phyloP scores from a whole-genome alignment of 2,113 vertebrate genomes.

The Psilopogon haemacephalus region DNA sequence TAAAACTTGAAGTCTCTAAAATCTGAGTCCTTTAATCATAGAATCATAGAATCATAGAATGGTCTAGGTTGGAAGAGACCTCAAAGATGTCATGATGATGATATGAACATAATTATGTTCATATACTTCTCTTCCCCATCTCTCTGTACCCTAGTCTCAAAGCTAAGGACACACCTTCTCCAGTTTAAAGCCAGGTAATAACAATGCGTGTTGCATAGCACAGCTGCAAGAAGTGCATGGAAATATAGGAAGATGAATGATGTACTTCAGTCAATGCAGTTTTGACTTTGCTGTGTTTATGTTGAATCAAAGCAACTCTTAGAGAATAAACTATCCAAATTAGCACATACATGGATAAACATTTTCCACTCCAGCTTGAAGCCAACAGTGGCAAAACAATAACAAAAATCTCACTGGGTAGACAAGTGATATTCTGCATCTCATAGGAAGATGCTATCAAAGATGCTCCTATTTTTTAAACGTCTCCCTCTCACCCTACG shows the following conservation, averaged over 20 bases:
- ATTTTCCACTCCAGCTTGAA: background rate
- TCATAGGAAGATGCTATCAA: background rate
- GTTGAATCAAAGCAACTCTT: background rate
- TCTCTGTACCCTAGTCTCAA: background rate
- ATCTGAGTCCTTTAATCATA: background rate
- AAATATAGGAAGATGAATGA: background rate
- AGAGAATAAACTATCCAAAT: background rate
- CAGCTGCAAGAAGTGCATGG: background rate
- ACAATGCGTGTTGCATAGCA: background rate
- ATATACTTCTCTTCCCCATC: background rate
- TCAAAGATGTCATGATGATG: no score
- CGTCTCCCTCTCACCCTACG: background rate
- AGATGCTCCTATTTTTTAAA: background rate
- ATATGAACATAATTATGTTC: no score
- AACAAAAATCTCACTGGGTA: background rate
- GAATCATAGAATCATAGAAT: no score
- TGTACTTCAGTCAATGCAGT: background rate
- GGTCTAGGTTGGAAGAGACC: no score
- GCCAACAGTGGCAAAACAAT: background rate
- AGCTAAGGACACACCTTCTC: background rate
- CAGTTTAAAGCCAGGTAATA: background rate
- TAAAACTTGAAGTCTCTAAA: background rate
- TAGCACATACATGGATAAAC: background rate
- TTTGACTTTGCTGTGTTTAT: background rate
- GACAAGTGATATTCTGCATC: background rate